These are phyloP conservation scores for Meandrusa payeni DNA, from an alignment of 2,888 invertebrate species.

Conservation along the genomic window DNA sequence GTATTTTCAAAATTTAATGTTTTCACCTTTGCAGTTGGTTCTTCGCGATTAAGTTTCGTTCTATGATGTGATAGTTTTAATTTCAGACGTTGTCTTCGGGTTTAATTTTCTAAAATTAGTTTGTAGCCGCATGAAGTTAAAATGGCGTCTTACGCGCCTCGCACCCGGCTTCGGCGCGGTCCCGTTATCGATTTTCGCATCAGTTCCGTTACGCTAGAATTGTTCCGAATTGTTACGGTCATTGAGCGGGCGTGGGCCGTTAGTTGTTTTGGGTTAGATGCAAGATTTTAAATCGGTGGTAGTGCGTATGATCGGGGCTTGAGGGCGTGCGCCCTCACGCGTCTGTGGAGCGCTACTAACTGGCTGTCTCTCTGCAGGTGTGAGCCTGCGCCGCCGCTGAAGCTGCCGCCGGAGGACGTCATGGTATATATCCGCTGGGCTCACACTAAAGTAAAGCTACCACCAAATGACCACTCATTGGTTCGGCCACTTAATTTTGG, in stretches of 20 bases:
- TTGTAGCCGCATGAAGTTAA: constrained; percentile 72
- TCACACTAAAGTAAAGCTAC: constrained; percentile 78
- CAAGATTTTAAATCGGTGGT: constrained; percentile 77
- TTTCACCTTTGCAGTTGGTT: constrained; percentile 62
- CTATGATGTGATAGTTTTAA: constrained; percentile 64
- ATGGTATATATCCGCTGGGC: constrained; percentile 79
- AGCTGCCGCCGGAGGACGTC: constrained; percentile 72
- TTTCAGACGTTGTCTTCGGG: constrained; percentile 61
- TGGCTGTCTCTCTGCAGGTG: constrained; percentile 81
- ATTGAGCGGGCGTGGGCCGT: constrained; percentile 37
- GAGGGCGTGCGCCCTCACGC: constrained; percentile 35
- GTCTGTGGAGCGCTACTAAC: constrained; percentile 73
- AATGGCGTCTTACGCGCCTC: constrained; percentile 79
- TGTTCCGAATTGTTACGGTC: constrained; percentile 51
- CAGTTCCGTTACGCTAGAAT: constrained; percentile 44
- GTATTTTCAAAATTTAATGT: constrained; percentile 70
- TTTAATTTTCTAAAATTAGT: constrained; percentile 53
- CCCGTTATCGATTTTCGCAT: constrained; percentile 58
- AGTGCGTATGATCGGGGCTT: constrained; percentile 41
- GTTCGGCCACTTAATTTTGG: constrained; percentile 81
- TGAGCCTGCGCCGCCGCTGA: constrained; percentile 79
- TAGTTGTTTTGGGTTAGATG: constrained; percentile 47
- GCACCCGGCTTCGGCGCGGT: constrained; percentile 66
- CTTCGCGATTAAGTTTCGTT: constrained; percentile 53
- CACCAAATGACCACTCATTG: constrained; percentile 75